phyloP scores from a whole-genome alignment of 1,140 invertebrate genomes.

The Pachyrhynchus sulphureomaculatus region DNA sequence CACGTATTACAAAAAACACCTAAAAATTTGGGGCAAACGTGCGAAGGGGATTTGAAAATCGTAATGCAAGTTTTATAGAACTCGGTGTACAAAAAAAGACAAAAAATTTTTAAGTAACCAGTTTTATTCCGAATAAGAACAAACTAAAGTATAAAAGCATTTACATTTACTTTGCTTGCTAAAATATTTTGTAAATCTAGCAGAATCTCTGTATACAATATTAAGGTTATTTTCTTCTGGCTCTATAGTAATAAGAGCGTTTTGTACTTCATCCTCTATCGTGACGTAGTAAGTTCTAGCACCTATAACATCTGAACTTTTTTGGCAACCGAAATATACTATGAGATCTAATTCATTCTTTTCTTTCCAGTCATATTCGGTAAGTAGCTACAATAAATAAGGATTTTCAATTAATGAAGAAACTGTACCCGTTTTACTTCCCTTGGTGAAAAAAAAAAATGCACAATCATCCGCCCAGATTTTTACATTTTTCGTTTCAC shows the following conservation, averaged over 20 bases:
- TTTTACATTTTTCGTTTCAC: too few species aligned
- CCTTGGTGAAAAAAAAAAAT: too few species aligned
- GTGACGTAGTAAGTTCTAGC: conserved; percentile 58
- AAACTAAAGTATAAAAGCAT: conserved; percentile 47
- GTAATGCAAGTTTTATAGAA: too few species aligned
- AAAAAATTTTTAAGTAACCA: neutral
- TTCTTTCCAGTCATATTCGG: conserved; percentile 50
- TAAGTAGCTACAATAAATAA: conserved; percentile 11
- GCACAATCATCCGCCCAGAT: too few species aligned
- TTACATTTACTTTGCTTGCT: conserved; percentile 46
- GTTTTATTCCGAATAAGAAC: conserved; percentile 46
- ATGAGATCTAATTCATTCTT: conserved; percentile 59
- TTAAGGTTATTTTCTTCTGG: conserved; percentile 64
- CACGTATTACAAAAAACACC: too few species aligned
- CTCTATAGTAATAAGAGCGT: conserved; percentile 56
- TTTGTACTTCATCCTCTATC: conserved; percentile 52
- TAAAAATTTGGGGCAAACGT: too few species aligned
- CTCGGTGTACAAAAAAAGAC: too few species aligned
- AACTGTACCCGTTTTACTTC: too few species aligned
- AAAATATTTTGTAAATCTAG: conserved; percentile 52
- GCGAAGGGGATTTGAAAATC: too few species aligned
- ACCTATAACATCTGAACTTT: conserved; percentile 46
- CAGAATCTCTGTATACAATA: conserved; percentile 67
- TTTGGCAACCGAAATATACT: conserved; percentile 58
- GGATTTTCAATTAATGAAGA: neutral